Evolutionary conservation across 2,888 invertebrate species (phyloP).

Genomic region (Matsumyia berberina): DNA sequence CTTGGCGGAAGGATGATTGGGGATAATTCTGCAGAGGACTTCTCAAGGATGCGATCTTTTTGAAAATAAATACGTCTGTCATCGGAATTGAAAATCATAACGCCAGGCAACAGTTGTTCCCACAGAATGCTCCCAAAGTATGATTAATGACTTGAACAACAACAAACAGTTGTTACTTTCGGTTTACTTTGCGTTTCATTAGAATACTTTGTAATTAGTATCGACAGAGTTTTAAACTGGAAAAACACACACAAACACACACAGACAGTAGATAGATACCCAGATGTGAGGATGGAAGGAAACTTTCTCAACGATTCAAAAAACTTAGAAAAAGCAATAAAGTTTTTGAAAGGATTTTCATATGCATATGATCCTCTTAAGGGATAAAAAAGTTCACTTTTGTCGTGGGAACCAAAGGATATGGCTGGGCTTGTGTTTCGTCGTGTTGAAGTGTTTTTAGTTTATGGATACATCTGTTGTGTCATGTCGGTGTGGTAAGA

Average conservation of each 20-base stretch:
- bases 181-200: conserved; percentile 37
- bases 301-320: conserved; percentile 22
- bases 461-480: conserved; percentile 37
- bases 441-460: conserved; percentile 52
- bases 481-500: conserved; percentile 29
- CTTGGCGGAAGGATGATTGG: conserved; percentile 27
- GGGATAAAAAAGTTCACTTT: conserved; percentile 63
- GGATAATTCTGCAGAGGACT: conserved; percentile 26
- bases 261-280: not conserved
- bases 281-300: conserved; percentile 8
- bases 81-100: conserved; percentile 46
- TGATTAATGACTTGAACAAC: conserved; percentile 47
- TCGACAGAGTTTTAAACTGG: conserved; percentile 32
- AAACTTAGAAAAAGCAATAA: conserved; percentile 43
- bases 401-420: conserved; percentile 61
- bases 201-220: conserved; percentile 52
- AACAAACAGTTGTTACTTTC: conserved; percentile 43
- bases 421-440: conserved; percentile 61
- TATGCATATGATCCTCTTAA: conserved; percentile 67
- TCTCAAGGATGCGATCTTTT: not conserved
- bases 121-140: conserved; percentile 26
- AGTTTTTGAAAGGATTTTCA: conserved; percentile 60
- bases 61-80: conserved; percentile 25
- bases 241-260: not conserved
- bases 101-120: conserved; percentile 39